Evolutionary conservation across 2,113 vertebrate genomes (phyloP).

Genomic region (Pleuronectes platessa): DNA sequence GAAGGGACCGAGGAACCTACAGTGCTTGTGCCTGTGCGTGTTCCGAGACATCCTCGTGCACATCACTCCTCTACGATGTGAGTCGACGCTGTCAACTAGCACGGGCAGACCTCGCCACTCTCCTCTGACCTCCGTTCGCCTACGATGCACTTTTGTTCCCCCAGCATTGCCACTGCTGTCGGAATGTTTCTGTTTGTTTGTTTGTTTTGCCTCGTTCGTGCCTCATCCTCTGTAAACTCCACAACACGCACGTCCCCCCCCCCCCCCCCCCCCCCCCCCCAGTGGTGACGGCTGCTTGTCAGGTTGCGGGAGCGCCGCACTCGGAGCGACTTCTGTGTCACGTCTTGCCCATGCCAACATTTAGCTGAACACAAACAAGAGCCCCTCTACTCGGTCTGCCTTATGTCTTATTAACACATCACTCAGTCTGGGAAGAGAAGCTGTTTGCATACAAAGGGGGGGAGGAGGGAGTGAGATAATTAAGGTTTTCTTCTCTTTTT

Average conservation of each 20-base stretch:
- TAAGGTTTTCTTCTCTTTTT: not conserved
- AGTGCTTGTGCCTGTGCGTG: constrained; percentile 3
- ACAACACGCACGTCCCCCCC: not conserved
- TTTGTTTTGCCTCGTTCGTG: constrained; percentile 5
- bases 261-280: no score
- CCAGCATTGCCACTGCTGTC: constrained; percentile 17
- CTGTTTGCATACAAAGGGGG: constrained; percentile 35
- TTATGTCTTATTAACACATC: constrained; percentile 60
- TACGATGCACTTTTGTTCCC: constrained; percentile 20
- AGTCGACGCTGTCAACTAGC: constrained; percentile 15
- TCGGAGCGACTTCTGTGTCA: constrained; percentile 23
- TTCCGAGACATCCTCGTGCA: constrained; percentile 2
- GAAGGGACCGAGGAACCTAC: not conserved
- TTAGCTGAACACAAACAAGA: constrained; percentile 33
- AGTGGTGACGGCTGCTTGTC: constrained; percentile 24
- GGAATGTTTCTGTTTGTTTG: no score
- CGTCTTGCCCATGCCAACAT: constrained; percentile 37
- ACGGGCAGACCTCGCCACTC: constrained; percentile 20
- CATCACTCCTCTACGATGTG: not conserved
- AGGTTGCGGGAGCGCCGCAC: constrained; percentile 10
- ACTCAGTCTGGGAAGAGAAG: constrained; percentile 25
- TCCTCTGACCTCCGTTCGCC: constrained; percentile 6
- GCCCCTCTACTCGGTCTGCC: constrained; percentile 29
- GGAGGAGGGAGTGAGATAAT: not conserved
- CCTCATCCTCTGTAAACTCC: constrained; percentile 5